Evolutionary conservation across 2,113 vertebrate species (phyloP), one percentile per base, ranked within the genome.

Genomic region (Amphilophus citrinellus): DNA sequence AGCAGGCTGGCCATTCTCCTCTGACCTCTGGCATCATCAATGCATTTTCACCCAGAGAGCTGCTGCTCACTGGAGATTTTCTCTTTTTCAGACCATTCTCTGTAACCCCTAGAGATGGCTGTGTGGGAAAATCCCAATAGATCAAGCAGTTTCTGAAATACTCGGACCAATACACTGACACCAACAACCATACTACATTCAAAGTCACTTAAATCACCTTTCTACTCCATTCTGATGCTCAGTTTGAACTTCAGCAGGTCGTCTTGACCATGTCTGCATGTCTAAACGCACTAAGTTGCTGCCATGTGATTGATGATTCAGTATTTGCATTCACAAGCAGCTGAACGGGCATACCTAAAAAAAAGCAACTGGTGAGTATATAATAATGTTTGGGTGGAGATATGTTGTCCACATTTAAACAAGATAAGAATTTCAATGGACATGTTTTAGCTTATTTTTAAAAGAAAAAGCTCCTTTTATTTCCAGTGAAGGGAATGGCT

Each of bases 391-490:
- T 18, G 15, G 47, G 5, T 53, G 24, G 30, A 20, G 6, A 32
- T 47, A 73, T 27, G 50, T 20, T 53, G 22, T 10, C n/a, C 39
- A 47, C 44, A 27, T 68, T 68, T 68, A 10, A 27, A 27, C 24
- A 27, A 27, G 27, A 3, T 27, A 27, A 27, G 27, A 27, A 27
- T 27, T 27, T 27, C 27, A 27, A 27, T 27, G 47, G 42, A 56
- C 1, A 7, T 73, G 44, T 10, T 73, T 32, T 10, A 32, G 24
- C 66, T 53, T 71, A 15, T 44, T 11, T 11, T 3, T 39, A 39
- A 39, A 39, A 39, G 9, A 11, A 44, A 44, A 17, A 44, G n/a
- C 0, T 0, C 0, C 42, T 2, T 53, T n/a, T 6, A 73, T 2
- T 47, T 53, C 17, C 44, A 53, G 66, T 32, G 24, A 0, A 47